Percentiles rank a stretch among this genome's conserved stretches.
Evolutionary conservation across 2,797 vertebrate genomes (phyloP).

Genomic region (Capromys pilorides): DNA sequence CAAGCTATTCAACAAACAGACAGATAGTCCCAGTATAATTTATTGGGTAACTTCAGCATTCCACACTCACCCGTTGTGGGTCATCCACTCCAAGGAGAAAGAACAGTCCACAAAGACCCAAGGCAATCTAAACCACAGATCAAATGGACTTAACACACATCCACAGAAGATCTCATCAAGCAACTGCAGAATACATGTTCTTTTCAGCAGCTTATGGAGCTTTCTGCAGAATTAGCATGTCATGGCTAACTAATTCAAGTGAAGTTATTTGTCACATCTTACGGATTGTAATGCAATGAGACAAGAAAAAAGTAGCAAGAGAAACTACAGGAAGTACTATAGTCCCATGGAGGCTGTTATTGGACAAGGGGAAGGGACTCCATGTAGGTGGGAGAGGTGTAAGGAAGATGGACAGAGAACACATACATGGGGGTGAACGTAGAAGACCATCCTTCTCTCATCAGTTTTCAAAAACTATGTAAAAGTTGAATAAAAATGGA

Average conservation of each 20-base stretch:
- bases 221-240: background rate
- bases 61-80: background rate
- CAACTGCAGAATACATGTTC: background rate
- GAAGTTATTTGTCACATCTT: too few relatives aligned
- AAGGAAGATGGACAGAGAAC: background rate
- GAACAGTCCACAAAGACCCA: background rate
- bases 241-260: background rate
- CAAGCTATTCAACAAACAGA: background rate
- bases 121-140: background rate
- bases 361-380: background rate
- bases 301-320: background rate
- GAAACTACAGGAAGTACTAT: background rate
- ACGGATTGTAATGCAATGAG: background rate
- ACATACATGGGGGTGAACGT: background rate
- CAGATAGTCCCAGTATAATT: background rate
- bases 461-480: background rate
- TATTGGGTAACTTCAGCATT: background rate
- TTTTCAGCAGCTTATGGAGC: background rate
- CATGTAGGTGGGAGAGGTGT: background rate
- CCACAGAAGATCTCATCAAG: background rate
- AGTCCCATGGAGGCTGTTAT: background rate
- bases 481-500: background rate
- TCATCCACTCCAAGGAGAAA: background rate
- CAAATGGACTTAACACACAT: background rate
- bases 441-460: background rate